These are phyloP conservation scores for Myodes glareolus DNA, from an alignment of 2,113 vertebrate genomes.

Conservation along the genomic window DNA sequence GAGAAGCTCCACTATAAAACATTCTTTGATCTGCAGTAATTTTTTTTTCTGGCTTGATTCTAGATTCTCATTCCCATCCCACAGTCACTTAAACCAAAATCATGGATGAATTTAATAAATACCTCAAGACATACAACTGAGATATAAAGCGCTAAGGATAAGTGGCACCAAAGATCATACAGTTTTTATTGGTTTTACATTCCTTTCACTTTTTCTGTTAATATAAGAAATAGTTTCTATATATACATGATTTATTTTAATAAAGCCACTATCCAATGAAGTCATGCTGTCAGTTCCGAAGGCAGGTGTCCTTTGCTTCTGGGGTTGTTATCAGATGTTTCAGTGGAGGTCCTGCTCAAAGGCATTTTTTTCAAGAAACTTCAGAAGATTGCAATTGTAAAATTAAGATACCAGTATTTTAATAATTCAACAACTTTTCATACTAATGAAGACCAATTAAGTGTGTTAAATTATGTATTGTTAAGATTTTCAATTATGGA, in stretches of 20 bases:
- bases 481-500: background rate
- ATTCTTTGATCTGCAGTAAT: background rate
- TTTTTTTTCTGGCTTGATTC: background rate
- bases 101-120: background rate
- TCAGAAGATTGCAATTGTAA: background rate
- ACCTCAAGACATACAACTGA: background rate
- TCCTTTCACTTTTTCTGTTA: background rate
- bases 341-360: background rate
- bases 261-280: background rate
- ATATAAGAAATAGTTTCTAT: background rate
- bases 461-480: background rate
- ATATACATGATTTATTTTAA: background rate
- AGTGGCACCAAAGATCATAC: background rate
- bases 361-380: background rate
- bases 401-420: background rate
- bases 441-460: background rate
- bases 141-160: background rate
- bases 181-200: background rate
- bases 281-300: background rate
- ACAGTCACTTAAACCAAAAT: background rate
- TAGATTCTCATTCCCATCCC: background rate
- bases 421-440: background rate
- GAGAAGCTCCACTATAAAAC: accelerated
- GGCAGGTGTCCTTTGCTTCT: accelerated
- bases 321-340: background rate